Evolutionary conservation across 2,797 vertebrate species (phyloP), one percentile per base, ranked within the genome.

Genomic region (Centroberyx gerrardi): DNA sequence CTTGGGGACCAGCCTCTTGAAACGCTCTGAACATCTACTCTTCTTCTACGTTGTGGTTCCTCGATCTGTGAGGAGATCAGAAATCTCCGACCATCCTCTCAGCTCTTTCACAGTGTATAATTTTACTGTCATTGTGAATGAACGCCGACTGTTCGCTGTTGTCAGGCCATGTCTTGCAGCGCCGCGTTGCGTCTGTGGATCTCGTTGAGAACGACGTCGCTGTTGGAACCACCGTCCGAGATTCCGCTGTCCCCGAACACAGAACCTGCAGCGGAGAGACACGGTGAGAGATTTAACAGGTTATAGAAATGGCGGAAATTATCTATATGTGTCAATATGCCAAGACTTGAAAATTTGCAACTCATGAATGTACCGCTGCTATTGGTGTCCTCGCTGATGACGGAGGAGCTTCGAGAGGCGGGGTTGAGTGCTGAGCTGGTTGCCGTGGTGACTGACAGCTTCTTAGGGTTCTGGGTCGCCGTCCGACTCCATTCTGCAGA

Each of bases 401-500:
- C 76, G 0, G 97, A 96, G 68, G 96, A 94, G 82, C 94, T 96
- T 40, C 94, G 94, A 52, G 95, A 96, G 78, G 94, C 90, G 76
- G 90, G 91, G 68, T 87, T 94, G 15, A 92, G 93, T 36, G 93
- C 94, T 15, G 94, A 93, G 80, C 93, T 95, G 77, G 88, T 86
- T 59, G 88, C 89, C 38, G 94, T 95, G 69, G 83, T 75, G 62
- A 94, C 80, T 7, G 96, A 95, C 73, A 90, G 83, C 71, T 95
- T 96, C 93, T 93, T 96, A 73, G 94, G 93, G 83, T 94, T 95
- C 54, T 96, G 95, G 12, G 96, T 97, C 80, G 96, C 96, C 27
- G 95, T 97, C 68, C 96, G 96, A 92, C 97, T 98, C 97, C 97
- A 99, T 17, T 98, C 98, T 99, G 88, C 27, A 81, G 2, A 53